These are phyloP conservation scores for human DNA, from an alignment of 2,113 vertebrate genomes.

Conservation along the genomic window DNA sequence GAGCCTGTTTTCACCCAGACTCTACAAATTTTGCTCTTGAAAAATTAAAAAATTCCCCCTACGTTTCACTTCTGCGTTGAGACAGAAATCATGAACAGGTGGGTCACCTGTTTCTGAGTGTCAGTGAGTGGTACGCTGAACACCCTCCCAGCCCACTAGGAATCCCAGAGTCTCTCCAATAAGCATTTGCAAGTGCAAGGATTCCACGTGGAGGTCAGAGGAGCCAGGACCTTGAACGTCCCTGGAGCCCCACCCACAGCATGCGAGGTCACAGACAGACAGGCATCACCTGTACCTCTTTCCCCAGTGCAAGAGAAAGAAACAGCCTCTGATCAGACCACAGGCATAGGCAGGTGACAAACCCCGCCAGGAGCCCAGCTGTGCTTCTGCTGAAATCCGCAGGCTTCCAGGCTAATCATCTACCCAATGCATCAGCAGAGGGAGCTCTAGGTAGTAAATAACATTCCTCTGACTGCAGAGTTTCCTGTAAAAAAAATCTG, in stretches of 20 bases:
- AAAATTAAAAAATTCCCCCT: not conserved
- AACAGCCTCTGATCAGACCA: not conserved
- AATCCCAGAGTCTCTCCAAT: not conserved
- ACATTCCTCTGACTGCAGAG: not conserved
- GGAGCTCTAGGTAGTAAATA: constrained; percentile 72
- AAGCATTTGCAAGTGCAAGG: rapidly evolving
- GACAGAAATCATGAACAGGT: not conserved
- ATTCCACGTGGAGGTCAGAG: rapidly evolving
- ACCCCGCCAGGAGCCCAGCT: not conserved
- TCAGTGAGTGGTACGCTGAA: not conserved
- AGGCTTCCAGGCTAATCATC: not conserved
- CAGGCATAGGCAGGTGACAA: not conserved
- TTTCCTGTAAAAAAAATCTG: not conserved
- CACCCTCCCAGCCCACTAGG: not conserved
- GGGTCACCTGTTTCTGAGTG: not conserved
- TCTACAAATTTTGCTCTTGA: constrained; percentile 5
- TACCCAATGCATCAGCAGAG: constrained; percentile 60
- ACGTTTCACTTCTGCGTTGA: constrained; percentile 62
- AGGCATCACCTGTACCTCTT: not conserved
- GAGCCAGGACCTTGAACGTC: rapidly evolving
- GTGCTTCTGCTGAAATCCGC: not conserved
- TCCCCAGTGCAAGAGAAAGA: not conserved
- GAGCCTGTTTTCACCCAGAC: constrained; percentile 10
- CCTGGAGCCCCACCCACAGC: not conserved
- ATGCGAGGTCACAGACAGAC: rapidly evolving